Conservation (phyloP, 1,140 invertebrate genomes). For the Monomorium pharaonis region DNA sequence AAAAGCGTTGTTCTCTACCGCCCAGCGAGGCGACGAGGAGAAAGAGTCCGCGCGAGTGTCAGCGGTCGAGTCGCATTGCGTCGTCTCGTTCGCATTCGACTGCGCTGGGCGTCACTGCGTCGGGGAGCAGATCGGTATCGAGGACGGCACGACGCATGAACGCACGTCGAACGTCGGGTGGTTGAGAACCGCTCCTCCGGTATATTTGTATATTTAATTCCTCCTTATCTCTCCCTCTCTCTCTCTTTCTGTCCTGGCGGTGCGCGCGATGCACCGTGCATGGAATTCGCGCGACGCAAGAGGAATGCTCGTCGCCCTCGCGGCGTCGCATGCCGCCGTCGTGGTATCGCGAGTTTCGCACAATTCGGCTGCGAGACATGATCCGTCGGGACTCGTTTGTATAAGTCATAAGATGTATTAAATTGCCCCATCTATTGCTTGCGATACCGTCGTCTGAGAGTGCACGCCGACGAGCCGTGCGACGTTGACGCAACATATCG, state of each 20-base stretch:
- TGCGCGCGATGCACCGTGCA: too few species aligned
- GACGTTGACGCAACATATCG: slow-evolving; percentile 17
- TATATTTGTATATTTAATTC: slow-evolving; percentile 68
- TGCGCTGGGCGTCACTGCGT: slow-evolving; percentile 63
- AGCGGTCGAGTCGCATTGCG: too few species aligned
- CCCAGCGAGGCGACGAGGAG: not conserved
- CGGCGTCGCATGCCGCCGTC: not conserved
- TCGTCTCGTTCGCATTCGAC: not conserved
- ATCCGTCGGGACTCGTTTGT: not conserved
- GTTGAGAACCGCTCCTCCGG: slow-evolving; percentile 68
- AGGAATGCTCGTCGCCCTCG: not conserved
- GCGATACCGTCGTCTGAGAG: not conserved
- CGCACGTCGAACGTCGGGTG: slow-evolving; percentile 42
- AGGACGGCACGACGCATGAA: slow-evolving; percentile 43
- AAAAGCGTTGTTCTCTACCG: too few species aligned
- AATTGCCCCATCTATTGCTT: not conserved
- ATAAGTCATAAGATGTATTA: not conserved
- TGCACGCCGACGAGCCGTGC: too few species aligned
- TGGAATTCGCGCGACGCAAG: not conserved
- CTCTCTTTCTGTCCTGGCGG: not conserved
- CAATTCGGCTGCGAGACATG: not conserved
- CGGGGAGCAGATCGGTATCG: slow-evolving; percentile 39
- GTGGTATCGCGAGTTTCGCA: not conserved
- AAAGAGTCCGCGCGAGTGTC: too few species aligned
- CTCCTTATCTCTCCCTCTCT: slow-evolving; percentile 36